Conservation (phyloP, 2,797 vertebrate species). For the Melanitta fusca region DNA sequence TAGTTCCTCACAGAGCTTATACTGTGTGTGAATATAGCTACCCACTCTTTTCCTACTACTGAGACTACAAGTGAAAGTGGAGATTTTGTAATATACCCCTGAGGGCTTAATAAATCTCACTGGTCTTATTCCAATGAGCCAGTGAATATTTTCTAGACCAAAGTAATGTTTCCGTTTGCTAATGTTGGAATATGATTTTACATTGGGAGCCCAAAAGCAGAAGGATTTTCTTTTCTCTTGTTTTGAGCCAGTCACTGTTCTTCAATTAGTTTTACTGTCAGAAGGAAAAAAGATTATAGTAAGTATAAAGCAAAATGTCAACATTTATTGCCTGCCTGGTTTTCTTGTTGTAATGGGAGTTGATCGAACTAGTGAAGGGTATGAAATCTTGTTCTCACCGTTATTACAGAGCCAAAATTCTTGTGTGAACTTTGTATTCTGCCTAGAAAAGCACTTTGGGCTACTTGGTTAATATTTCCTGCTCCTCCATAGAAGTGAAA, state of each 20-base stretch:
- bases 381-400: neutral
- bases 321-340: neutral
- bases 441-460: neutral
- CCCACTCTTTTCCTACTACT: neutral
- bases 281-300: neutral
- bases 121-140: neutral
- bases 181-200: neutral
- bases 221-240: neutral
- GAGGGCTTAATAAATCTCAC: neutral
- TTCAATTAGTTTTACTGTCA: neutral
- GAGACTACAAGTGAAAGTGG: neutral
- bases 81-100: neutral
- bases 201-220: neutral
- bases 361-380: neutral
- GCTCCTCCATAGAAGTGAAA: neutral
- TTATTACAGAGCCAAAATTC: neutral
- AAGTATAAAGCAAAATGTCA: slow-evolving; percentile 1
- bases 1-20: neutral
- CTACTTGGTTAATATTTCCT: neutral
- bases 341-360: neutral
- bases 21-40: neutral
- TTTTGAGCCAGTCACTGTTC: neutral
- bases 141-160: neutral
- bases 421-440: neutral
- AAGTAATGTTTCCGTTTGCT: neutral